Evolutionary conservation across 2,888 invertebrate species (phyloP), one percentile per base, ranked within the genome.

Genomic region (Folsomia manolachei): DNA sequence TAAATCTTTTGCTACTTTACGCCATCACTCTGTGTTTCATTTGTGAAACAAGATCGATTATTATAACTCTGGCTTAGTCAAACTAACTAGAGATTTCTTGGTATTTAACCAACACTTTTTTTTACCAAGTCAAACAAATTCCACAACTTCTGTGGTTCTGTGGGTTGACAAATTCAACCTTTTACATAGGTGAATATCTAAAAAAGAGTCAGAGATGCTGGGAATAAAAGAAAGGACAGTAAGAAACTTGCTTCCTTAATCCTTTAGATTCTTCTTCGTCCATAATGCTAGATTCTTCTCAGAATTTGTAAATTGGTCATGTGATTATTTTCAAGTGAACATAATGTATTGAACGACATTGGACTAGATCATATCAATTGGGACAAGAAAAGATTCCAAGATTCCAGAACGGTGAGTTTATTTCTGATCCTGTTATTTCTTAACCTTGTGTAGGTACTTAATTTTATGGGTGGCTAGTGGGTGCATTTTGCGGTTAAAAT

Each of bases 1-100:
- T 66, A 66, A 66, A 66, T 66, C 65, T 66, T 27, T 25, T 63
- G 11, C 27, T 63, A 7, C 25, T 63, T 9, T 63, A 7, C 26
- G 11, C 39, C 39, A 39, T 60, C 60, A 4, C 60, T 7, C 60
- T 4, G 39, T 9, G 4, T 39, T 39, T 9, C 14, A 39, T 14
- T 39, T 39, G 39, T 39, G 39, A 39, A 39, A 39, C 39, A 39
- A 39, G 39, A 39, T 39, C 39, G 39, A 39, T 39, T 39, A 39
- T 39, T 39, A 39, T 39, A 14, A 39, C 39, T 39, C 39, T 39
- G 4, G 39, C 39, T 39, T 4, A 39, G 7, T 39, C n/a, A n/a
- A n/a, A n/a, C n/a, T 39, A 14, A 39, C 39, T 39, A 14, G 14
- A 4, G 39, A 39, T 14, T 39, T 4, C 4, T 14, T 39, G 39